Evolutionary conservation across 2,888 invertebrate species (phyloP).

Genomic region (Scaeva pyrastri): DNA sequence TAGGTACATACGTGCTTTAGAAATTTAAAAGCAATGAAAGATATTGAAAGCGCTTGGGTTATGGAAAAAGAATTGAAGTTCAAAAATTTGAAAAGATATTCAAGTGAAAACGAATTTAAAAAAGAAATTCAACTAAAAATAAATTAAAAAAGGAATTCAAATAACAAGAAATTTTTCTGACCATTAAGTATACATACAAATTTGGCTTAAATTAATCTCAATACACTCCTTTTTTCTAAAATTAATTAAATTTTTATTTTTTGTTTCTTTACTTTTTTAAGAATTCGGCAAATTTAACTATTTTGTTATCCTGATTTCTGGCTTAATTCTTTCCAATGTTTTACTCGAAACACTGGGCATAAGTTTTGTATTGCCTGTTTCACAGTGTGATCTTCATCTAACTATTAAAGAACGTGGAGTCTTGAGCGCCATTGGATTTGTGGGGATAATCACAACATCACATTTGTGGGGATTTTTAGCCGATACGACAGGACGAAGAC

Average conservation of each 20-base stretch:
- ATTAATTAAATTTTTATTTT: neutral
- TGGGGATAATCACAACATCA: constrained; percentile 85
- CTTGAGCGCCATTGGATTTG: constrained; percentile 82
- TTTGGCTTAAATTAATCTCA: neutral
- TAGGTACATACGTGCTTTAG: too few species aligned
- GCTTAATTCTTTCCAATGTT: constrained; percentile 85
- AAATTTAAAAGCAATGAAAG: too few species aligned
- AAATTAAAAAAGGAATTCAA: too few species aligned
- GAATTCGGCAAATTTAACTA: constrained; percentile 85
- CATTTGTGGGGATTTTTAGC: constrained; percentile 86
- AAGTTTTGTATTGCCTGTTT: constrained; percentile 85
- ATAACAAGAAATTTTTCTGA: too few species aligned
- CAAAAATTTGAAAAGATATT: too few species aligned
- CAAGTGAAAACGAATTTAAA: too few species aligned
- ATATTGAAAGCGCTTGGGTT: too few species aligned
- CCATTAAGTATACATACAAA: too few species aligned
- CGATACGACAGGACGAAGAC: constrained; percentile 85
- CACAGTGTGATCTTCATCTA: constrained; percentile 83
- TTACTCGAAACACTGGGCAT: constrained; percentile 84
- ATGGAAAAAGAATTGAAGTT: too few species aligned
- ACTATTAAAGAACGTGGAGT: constrained; percentile 82
- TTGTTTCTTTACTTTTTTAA: constrained; percentile 76
- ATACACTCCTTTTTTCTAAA: neutral
- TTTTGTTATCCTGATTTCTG: constrained; percentile 84
- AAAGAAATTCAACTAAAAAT: too few species aligned